Conservation (phyloP, 53 echinoderm and acorn worm species). For the Echinometra lucunter region DNA sequence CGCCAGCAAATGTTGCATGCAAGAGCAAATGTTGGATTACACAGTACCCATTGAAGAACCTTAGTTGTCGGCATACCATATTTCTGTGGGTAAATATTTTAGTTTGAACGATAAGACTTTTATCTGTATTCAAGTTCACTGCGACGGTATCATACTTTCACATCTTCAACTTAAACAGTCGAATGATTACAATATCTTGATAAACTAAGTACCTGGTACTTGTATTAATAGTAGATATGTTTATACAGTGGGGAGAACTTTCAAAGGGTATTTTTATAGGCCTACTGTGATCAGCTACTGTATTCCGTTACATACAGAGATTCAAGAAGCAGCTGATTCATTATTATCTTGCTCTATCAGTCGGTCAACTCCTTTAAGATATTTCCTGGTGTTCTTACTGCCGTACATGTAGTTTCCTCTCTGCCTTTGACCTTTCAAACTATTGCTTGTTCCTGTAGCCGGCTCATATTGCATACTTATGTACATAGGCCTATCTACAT, state of each 20-base stretch:
- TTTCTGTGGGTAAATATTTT: neutral
- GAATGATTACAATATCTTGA: neutral
- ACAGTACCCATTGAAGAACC: neutral
- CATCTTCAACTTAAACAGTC: neutral
- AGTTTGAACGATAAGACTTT: neutral
- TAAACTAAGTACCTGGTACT: neutral
- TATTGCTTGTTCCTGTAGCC: neutral
- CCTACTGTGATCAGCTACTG: neutral
- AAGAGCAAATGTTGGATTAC: no score
- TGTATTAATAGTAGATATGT: neutral
- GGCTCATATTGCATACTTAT: neutral
- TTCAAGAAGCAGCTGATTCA: neutral
- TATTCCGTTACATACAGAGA: neutral
- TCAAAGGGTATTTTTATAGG: slow-evolving; percentile 28
- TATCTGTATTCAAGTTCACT: neutral
- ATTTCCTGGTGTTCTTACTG: neutral
- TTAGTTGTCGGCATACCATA: neutral
- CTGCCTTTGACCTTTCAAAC: neutral
- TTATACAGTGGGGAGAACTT: neutral
- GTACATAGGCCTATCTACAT: neutral
- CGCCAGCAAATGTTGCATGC: no score
- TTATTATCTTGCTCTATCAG: neutral
- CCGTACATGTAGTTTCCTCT: neutral
- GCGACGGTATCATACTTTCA: neutral
- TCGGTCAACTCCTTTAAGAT: slow-evolving; percentile 18